These are phyloP conservation scores for Heteropelma amictum DNA, from an alignment of 2,888 invertebrate species.

Conservation along the genomic window DNA sequence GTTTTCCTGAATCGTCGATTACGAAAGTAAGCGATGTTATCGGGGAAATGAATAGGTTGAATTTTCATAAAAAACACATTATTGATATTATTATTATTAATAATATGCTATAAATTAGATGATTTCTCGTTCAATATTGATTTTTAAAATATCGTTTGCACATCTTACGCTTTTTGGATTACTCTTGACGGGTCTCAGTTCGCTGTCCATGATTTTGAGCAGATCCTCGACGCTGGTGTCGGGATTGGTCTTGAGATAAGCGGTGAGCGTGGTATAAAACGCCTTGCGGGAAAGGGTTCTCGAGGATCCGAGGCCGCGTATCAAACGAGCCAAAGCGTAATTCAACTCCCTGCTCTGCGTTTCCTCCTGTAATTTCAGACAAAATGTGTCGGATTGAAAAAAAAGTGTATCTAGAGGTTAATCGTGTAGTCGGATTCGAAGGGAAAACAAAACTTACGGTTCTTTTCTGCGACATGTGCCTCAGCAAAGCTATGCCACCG, in stretches of 20 bases:
- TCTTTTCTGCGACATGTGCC: slow-evolving; percentile 74
- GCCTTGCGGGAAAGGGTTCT: slow-evolving; percentile 83
- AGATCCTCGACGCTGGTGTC: slow-evolving; percentile 80
- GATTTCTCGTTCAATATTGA: background rate
- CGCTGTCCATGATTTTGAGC: slow-evolving; percentile 82
- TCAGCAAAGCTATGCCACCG: slow-evolving; percentile 76
- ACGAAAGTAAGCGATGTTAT: slow-evolving; percentile 58
- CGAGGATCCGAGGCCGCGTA: slow-evolving; percentile 86
- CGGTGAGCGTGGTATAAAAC: slow-evolving; percentile 85
- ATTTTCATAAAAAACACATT: background rate
- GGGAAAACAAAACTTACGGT: slow-evolving; percentile 71
- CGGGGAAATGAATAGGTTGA: background rate
- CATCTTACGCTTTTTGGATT: slow-evolving; percentile 84
- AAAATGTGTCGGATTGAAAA: slow-evolving; percentile 19
- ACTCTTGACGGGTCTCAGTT: slow-evolving; percentile 82
- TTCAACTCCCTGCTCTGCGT: slow-evolving; percentile 80
- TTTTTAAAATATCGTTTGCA: background rate
- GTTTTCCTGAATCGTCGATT: slow-evolving; percentile 84
- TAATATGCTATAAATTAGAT: background rate
- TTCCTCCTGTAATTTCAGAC: slow-evolving; percentile 81
- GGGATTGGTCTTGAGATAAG: slow-evolving; percentile 80
- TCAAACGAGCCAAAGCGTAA: slow-evolving; percentile 84
- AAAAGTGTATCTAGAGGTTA: slow-evolving; percentile 62
- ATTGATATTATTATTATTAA: background rate
- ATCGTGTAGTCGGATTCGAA: background rate